phyloP scores from a whole-genome alignment of 2,797 vertebrate species.

The Clamator glandarius region DNA sequence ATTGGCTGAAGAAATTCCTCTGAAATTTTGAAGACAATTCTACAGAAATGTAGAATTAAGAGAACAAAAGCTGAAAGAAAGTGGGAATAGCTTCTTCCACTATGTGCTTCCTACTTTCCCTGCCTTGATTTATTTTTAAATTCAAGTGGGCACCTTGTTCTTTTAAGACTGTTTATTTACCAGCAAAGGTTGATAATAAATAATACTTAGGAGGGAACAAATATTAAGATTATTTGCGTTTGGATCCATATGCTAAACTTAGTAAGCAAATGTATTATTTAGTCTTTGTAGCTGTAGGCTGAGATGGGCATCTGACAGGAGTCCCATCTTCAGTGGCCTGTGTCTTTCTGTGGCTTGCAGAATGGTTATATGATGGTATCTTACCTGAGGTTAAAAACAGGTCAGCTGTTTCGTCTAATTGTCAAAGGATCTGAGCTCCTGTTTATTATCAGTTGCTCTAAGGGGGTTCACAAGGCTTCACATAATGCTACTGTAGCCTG shows the following conservation, averaged over 20 bases:
- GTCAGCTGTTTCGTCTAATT: not conserved
- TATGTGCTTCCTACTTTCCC: not conserved
- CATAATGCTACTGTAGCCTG: not conserved
- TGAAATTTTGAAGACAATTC: not conserved
- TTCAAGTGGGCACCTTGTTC: not conserved
- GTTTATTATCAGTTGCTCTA: not conserved
- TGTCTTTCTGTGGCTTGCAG: not conserved
- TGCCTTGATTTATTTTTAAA: not conserved
- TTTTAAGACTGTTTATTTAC: not conserved
- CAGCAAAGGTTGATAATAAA: not conserved
- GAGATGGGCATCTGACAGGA: not conserved
- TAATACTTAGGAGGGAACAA: not conserved
- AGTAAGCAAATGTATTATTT: fast-evolving
- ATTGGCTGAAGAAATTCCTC: not conserved
- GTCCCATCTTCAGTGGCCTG: not conserved
- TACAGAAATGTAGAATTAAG: not conserved
- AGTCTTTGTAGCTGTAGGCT: not conserved
- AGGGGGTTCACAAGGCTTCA: not conserved
- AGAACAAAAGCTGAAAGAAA: not conserved
- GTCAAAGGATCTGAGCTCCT: not conserved
- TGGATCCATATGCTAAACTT: not conserved
- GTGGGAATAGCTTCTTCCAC: not conserved
- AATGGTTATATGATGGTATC: not conserved
- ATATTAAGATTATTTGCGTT: not conserved
- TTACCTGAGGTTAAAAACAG: not conserved